These are phyloP conservation scores for Irena cyanogastra DNA, from an alignment of 2,113 vertebrate genomes.

Conservation along the genomic window DNA sequence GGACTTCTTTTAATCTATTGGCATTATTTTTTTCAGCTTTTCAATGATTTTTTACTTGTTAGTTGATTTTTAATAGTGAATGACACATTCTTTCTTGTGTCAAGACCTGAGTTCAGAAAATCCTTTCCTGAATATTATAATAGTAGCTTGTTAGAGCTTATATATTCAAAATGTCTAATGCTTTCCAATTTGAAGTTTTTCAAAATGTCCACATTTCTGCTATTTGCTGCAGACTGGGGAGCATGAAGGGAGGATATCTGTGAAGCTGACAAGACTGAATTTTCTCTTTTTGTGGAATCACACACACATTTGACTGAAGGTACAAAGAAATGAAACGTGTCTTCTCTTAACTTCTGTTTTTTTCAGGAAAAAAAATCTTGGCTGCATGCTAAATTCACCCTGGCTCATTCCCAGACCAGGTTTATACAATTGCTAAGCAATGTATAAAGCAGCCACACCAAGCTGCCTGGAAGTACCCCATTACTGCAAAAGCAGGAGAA, in stretches of 20 bases:
- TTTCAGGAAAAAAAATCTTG: neutral
- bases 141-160: neutral
- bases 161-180: neutral
- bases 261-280: neutral
- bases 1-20: neutral
- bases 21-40: neutral
- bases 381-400: neutral
- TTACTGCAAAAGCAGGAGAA: neutral
- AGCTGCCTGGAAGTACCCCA: neutral
- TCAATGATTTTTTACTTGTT: neutral
- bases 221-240: neutral
- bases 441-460: neutral
- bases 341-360: neutral
- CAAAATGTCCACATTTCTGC: neutral
- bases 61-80: neutral
- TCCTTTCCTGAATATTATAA: neutral
- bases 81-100: neutral
- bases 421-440: neutral
- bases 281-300: neutral
- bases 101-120: neutral
- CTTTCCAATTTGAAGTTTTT: neutral
- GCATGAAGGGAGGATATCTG: neutral
- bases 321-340: neutral
- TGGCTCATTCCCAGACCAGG: neutral
- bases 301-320: neutral